Evolutionary conservation across 92 coral and sea anemone species (phyloP).

Genomic region (Virgularia gustaviana): DNA sequence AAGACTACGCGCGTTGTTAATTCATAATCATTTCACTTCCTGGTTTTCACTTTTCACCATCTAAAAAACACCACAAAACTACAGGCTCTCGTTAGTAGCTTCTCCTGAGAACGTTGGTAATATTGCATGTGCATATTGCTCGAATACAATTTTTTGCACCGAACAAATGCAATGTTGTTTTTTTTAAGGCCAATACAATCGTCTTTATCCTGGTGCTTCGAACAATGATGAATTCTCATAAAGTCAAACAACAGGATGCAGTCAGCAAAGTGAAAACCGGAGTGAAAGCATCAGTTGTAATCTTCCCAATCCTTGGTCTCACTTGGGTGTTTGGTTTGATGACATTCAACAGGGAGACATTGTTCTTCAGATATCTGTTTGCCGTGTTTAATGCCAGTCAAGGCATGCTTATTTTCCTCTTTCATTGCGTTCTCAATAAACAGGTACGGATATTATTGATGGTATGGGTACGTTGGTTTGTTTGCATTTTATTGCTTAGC

Average conservation of each 20-base stretch:
- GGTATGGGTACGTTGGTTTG: background rate
- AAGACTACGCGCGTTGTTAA: too few relatives aligned
- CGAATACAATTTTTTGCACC: too few relatives aligned
- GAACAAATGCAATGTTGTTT: too few relatives aligned
- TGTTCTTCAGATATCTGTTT: constrained; percentile 75
- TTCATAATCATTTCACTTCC: too few relatives aligned
- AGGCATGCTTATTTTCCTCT: constrained; percentile 85
- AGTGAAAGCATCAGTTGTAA: constrained; percentile 84
- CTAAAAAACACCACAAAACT: too few relatives aligned
- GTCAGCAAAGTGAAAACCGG: constrained; percentile 74
- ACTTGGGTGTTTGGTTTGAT: constrained; percentile 93
- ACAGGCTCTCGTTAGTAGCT: background rate
- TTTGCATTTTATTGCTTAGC: background rate
- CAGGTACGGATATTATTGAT: too few relatives aligned
- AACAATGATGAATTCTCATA: constrained; percentile 80
- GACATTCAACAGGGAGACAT: constrained; percentile 66
- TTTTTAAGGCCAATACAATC: constrained; percentile 63
- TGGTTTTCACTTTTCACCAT: too few relatives aligned
- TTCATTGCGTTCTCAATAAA: constrained; percentile 81
- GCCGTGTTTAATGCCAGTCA: constrained; percentile 76
- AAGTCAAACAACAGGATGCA: constrained; percentile 67
- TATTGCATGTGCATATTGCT: too few relatives aligned
- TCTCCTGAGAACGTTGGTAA: too few relatives aligned
- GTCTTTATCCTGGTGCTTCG: constrained; percentile 77
- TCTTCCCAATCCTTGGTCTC: constrained; percentile 84